These are phyloP conservation scores for Aelia acuminata DNA, from an alignment of 2,888 invertebrate species.

Conservation along the genomic window DNA sequence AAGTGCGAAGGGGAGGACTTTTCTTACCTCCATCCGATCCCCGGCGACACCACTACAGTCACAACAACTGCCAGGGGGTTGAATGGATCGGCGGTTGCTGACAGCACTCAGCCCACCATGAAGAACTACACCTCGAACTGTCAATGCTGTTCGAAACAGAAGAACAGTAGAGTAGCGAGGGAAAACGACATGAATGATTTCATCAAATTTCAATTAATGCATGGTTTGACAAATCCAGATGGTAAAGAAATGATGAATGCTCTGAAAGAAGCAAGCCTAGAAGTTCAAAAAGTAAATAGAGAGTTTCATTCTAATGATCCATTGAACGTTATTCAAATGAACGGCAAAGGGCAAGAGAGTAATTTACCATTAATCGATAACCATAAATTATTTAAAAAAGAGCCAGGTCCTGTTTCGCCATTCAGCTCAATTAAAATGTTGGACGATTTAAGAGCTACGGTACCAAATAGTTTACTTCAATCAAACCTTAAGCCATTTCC, in stretches of 20 bases:
- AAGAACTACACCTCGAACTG: background rate
- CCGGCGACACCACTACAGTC: constrained; percentile 24
- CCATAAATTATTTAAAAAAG: background rate
- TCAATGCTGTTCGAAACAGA: background rate
- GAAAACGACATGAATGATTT: constrained; percentile 27
- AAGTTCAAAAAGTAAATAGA: constrained; percentile 42
- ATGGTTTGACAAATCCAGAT: constrained; percentile 32
- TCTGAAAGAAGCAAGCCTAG: constrained; percentile 41
- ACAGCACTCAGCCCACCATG: background rate
- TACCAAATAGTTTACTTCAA: constrained; percentile 20
- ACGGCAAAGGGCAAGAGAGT: background rate
- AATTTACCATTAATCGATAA: background rate
- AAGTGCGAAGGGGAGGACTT: constrained; percentile 54
- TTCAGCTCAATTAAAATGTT: constrained; percentile 3
- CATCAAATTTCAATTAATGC: constrained; percentile 52
- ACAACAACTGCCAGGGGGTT: background rate
- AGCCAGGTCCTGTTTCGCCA: too few species aligned
- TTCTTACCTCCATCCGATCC: constrained; percentile 46
- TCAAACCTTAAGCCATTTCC: background rate
- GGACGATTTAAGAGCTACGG: background rate
- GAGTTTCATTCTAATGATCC: constrained; percentile 18
- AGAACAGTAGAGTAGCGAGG: background rate
- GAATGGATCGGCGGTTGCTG: background rate
- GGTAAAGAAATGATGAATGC: constrained; percentile 49
- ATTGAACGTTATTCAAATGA: background rate